Base-by-base conservation (phyloP, 2,888 invertebrate genomes). In the Cheilosia vernalis region DNA sequence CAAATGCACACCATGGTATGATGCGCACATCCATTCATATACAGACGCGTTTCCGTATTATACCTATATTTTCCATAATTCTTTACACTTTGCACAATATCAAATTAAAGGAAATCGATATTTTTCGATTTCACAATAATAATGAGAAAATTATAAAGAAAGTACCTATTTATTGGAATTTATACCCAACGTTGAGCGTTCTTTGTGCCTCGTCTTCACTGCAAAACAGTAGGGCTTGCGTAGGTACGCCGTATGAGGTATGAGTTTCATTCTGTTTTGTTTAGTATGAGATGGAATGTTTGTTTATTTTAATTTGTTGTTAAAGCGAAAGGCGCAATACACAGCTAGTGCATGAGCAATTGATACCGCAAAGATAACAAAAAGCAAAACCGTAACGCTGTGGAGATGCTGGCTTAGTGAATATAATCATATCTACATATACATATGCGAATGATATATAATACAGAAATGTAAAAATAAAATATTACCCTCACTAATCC, bases 21-120 rank as follows among this genome's bases (percentile, higher is more conserved):
- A 19, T 19, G 21, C 21, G 7, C 9, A 17, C 13, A 19, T 13
- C 9, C n/a, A 27, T 24, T 40, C 37, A 1, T 51, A n/a, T 51
- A n/a, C 42, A 7, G 9, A 58, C 21, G 40, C 37, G n/a, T 55
- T 17, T 30, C 44, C 61, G 10, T 37, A 53, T 30, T 37, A 33
- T n/a, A 5, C n/a, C 21, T 37, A 33, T n/a, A 5, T 10, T 70
- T 78, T 61, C 55, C 44, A 55, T 42, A 49, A 44, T 60, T 21
- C 4, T 27, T 60, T 60, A 10, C 19, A 27, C 47, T 42, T 53
- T 30, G 47, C n/a, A 70, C 56, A 60, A 74, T 60, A 74, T 84
- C 40, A 47, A 70, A 79, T 79, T 80, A 51, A 55, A 66, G 69
- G 69, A 85, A 85, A 85, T 85, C 84, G 66, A 85, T 85, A 85